A percentile compares a stretch with the other conserved stretches of the same genome.
Evolutionary conservation across 1,140 invertebrate genomes (phyloP).

Genomic region (Macrobrachium rosenbergii): DNA sequence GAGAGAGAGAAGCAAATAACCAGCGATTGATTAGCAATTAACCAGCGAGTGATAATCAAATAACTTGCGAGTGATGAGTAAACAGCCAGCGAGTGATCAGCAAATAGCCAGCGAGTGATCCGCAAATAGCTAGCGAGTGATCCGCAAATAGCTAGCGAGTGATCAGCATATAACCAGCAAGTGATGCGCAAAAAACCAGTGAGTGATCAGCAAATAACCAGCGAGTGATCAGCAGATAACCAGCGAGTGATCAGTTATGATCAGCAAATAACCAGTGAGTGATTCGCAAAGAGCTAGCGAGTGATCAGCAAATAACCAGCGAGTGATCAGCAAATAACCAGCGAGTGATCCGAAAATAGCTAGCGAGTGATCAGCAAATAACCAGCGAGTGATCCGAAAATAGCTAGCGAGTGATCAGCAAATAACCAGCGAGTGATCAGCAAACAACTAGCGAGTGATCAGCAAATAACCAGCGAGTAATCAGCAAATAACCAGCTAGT

Average conservation of each 20-base stretch:
- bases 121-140: no score
- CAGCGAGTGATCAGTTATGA: no score
- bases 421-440: neutral
- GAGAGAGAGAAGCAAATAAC: slow-evolving; percentile 7
- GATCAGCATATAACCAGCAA: no score
- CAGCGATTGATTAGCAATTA: neutral
- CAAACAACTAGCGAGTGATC: neutral
- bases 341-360: neutral
- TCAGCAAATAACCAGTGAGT: neutral
- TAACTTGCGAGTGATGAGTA: neutral
- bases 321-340: neutral
- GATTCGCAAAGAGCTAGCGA: neutral
- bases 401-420: neutral
- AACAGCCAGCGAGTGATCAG: neutral
- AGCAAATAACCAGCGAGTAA: neutral
- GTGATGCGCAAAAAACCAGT: no score
- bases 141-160: no score
- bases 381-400: neutral
- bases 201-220: no score
- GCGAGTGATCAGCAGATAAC: no score
- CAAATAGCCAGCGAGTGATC: neutral
- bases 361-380: slow-evolving; percentile 3
- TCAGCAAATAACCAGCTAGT: neutral
- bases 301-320: neutral
- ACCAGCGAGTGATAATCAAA: neutral